Evolutionary conservation across 2,113 vertebrate species (phyloP), one percentile per base, ranked within the genome.

Genomic region (Rhabdornis inornatus): DNA sequence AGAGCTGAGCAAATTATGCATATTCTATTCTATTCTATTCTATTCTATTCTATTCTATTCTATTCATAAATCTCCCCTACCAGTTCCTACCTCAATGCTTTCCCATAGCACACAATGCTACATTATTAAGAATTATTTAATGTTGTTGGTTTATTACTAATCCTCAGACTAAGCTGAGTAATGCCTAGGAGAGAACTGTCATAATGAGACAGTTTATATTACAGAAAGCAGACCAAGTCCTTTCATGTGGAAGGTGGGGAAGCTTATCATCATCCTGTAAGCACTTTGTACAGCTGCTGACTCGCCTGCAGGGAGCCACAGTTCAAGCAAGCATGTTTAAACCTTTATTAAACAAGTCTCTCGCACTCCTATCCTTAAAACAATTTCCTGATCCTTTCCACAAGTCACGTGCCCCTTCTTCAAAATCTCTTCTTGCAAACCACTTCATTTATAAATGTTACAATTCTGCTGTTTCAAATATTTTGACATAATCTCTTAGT

Each of bases 201-300:
- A 81, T 92, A 74, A 90, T 71, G 60, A 93, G 56, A 74, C 50
- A 83, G 71, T 70, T 89, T 81, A 47, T 52, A 70, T 65, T 64
- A 75, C 24, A 83, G 52, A 92, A 95, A 66, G 56, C 44, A 94
- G 52, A 89, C 39, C 30, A 49, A 83, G 83, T 52, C 44, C 83
- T 95, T 96, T 96, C 86, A 94, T 93, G 79, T 80, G 86, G 89
- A 90, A 94, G 80, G 76, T 75, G 31, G 35, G 35, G 56, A 96
- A 92, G 68, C 42, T 70, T 91, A 65, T 49, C 37, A 9, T 70
- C 89, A 83, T 65, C 64, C 68, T 53, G 5, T 50, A 86, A 86
- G 25, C 28, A 45, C 40, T 83, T 59, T 75, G 56, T 77, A 19
- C 31, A 89, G 76, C 71, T 90, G 75, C 45, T 90, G 71, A 77